Conservation (phyloP, 2,888 invertebrate species). For the Machimus rusticus region DNA sequence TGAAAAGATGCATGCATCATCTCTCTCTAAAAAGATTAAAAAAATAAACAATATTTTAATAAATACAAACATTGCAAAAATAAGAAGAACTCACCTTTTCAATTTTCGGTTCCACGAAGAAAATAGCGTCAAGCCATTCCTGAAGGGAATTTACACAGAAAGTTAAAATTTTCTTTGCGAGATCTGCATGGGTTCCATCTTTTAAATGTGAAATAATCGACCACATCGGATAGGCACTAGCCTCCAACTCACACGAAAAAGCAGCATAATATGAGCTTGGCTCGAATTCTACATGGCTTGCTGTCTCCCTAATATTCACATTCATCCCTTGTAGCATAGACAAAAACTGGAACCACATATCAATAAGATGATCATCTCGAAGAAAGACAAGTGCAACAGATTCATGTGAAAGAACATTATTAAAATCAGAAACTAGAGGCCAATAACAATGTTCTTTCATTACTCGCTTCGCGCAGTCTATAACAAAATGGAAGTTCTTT, state of each 20-base stretch:
- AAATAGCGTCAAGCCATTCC: slow-evolving; percentile 88
- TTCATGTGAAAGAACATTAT: slow-evolving; percentile 92
- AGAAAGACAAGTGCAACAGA: slow-evolving; percentile 91
- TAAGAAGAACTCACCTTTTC: slow-evolving; percentile 64
- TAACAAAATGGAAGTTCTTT: slow-evolving; percentile 87
- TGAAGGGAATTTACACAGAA: slow-evolving; percentile 81
- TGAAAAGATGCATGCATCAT: slow-evolving; percentile 93
- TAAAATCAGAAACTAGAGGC: slow-evolving; percentile 96
- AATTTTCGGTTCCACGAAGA: slow-evolving; percentile 73
- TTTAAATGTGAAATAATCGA: slow-evolving; percentile 88
- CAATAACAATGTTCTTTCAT: slow-evolving; percentile 99
- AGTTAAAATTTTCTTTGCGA: slow-evolving; percentile 78
- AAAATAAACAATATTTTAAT: not conserved
- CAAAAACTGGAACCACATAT: slow-evolving; percentile 95
- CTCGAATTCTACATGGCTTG: slow-evolving; percentile 94
- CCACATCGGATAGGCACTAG: slow-evolving; percentile 98
- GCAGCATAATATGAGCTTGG: slow-evolving; percentile 97
- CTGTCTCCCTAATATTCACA: slow-evolving; percentile 89
- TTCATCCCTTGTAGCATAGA: slow-evolving; percentile 98
- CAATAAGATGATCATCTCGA: slow-evolving; percentile 85
- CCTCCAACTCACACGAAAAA: slow-evolving; percentile 96
- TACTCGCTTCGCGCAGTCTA: slow-evolving; percentile 88
- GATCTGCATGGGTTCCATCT: slow-evolving; percentile 74
- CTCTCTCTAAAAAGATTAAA: slow-evolving; percentile 61
- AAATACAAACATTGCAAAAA: not conserved